Percentiles rank a stretch among this genome's conserved stretches.
Conservation (phyloP, 1,140 invertebrate species). For the Saccostrea echinata region DNA sequence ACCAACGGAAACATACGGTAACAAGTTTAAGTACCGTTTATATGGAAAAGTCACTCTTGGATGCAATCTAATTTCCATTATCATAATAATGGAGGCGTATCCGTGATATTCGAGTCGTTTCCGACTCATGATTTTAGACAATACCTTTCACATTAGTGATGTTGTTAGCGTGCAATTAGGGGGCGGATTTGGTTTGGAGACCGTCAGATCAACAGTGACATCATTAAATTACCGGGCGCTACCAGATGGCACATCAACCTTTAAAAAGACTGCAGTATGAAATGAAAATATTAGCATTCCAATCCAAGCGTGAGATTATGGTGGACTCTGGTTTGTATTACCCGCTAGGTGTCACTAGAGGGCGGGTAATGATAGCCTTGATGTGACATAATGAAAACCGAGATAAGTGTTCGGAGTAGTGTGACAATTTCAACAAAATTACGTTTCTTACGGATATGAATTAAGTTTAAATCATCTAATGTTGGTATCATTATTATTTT, state of each 20-base stretch:
- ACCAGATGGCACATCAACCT: background rate
- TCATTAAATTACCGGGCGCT: background rate
- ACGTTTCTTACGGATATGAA: too few species aligned
- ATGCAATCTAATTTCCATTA: slow-evolving; percentile 6
- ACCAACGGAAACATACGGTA: background rate
- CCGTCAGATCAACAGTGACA: slow-evolving; percentile 26
- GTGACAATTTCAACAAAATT: too few species aligned
- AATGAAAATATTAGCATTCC: slow-evolving; percentile 22
- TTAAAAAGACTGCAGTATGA: background rate
- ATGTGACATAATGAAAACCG: background rate
- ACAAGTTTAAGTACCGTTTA: background rate
- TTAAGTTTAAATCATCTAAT: too few species aligned
- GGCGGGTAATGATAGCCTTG: background rate
- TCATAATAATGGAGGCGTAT: background rate
- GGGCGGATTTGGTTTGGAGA: background rate
- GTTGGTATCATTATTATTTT: too few species aligned
- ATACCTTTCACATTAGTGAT: background rate
- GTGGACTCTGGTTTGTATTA: background rate
- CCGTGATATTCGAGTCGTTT: slow-evolving; percentile 2
- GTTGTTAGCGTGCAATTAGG: background rate
- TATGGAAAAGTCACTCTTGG: background rate
- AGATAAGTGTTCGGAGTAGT: background rate
- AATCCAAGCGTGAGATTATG: background rate
- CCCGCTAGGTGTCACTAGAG: background rate
- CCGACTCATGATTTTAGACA: slow-evolving; percentile 22